Conservation (phyloP, 1,140 invertebrate genomes). For the Solenopsis fugax region DNA sequence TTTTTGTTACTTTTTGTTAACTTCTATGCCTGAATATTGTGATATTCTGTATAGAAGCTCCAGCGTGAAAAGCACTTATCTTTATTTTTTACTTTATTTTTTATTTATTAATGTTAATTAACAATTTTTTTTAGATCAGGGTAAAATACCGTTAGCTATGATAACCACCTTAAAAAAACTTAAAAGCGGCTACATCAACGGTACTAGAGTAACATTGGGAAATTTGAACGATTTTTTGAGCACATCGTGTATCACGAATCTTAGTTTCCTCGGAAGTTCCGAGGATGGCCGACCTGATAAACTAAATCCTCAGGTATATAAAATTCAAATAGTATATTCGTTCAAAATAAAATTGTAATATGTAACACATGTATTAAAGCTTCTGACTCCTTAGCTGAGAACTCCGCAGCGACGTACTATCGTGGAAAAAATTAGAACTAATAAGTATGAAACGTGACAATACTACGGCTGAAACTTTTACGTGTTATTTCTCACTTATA, state of each 20-base stretch:
- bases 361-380: neutral
- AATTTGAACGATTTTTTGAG: slow-evolving; percentile 96
- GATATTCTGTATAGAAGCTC: neutral
- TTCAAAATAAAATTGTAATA: neutral
- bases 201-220: slow-evolving; percentile 97
- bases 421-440: no score
- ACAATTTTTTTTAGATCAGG: slow-evolving; percentile 91
- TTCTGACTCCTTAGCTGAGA: no score
- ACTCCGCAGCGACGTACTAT: no score
- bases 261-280: slow-evolving; percentile 97
- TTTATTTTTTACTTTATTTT: neutral
- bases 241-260: slow-evolving; percentile 98
- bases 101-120: slow-evolving; percentile 16
- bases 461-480: no score
- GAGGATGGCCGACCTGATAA: slow-evolving; percentile 96
- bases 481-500: no score
- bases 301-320: slow-evolving; percentile 84
- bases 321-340: slow-evolving; percentile 48
- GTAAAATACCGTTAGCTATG: slow-evolving; percentile 96
- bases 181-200: slow-evolving; percentile 99
- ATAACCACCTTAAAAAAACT: slow-evolving; percentile 99
- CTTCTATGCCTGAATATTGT: neutral
- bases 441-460: no score
- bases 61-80: neutral
- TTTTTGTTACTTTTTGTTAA: neutral